Evolutionary conservation across 1,140 invertebrate species (phyloP).

Genomic region (Sycobia sp.): DNA sequence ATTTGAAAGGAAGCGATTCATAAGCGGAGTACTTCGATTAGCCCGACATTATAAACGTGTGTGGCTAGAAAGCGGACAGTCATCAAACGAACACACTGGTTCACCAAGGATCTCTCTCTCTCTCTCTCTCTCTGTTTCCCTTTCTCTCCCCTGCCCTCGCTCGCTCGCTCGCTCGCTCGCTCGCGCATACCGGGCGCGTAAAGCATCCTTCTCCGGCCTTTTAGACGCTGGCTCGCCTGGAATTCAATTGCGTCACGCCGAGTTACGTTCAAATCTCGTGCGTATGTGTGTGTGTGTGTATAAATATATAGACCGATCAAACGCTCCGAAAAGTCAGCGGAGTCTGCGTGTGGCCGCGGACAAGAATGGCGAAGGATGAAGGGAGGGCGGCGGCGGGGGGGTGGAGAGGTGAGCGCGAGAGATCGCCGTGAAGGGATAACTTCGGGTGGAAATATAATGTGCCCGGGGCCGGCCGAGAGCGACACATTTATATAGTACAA

Average conservation of each 20-base stretch:
- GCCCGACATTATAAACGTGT: no score
- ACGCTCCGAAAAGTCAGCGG: constrained; percentile 45
- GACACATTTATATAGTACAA: constrained; percentile 62
- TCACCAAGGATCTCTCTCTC: neutral
- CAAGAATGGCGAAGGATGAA: neutral
- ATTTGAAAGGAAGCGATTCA: constrained; percentile 3
- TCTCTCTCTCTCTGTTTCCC: no score
- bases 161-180: no score
- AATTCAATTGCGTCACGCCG: constrained; percentile 53
- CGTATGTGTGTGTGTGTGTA: no score
- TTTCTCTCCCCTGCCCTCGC: no score
- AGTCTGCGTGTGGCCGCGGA: constrained; percentile 39
- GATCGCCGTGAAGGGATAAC: neutral
- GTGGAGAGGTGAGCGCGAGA: neutral
- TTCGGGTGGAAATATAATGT: neutral
- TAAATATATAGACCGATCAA: no score
- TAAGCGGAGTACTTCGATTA: no score
- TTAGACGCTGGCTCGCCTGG: constrained; percentile 3
- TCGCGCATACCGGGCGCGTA: no score
- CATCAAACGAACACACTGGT: constrained; percentile 14
- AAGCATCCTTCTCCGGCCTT: no score
- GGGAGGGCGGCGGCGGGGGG: neutral
- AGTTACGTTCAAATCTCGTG: constrained; percentile 45
- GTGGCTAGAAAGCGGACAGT: constrained; percentile 24
- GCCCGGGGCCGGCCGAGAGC: constrained; percentile 30